Evolutionary conservation across 2,888 invertebrate genomes (phyloP), one percentile per base, ranked within the genome.

Genomic region (Thereva nobilitata): DNA sequence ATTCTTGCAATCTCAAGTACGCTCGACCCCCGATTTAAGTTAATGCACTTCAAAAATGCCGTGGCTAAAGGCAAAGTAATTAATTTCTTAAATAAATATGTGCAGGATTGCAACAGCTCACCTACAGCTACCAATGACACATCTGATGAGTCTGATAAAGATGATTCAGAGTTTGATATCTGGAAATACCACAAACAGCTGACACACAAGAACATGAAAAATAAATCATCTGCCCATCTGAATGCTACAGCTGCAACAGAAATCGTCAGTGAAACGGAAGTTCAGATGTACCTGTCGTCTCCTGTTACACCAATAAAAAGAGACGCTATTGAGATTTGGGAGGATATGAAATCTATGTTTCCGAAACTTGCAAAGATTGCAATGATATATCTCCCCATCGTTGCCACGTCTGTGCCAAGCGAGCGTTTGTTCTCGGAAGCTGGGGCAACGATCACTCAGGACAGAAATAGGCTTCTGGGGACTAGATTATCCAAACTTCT

Each of bases 351-450:
- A 59, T 70, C 68, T 54, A 67, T 74, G 35, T 74, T 72, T 74
- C 73, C 75, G 67, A 72, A 71, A 65, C 70, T 74, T 61, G 72
- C 71, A 68, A 72, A 73, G 69, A 71, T 73, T 69, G 74, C 75
- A 68, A 72, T 72, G 63, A 72, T 72, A 72, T 74, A 75, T 73
- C 74, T 76, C 67, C 71, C 73, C 65, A 72, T 74, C 42, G 71
- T 75, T 67, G 75, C 74, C 70, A 76, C 75, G 65, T 75, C 76
- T 66, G 76, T 77, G 66, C 74, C 75, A 57, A 75, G 74, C 68
- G 74, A 76, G 70, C 72, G 75, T 66, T 72, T 75, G 69, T 75
- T 75, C 73, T 76, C 75, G 56, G 74, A 75, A 72, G 75, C 75
- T 65, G 74, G 72, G 65, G 72, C 72, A 73, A 74, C 73, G 67